A percentile compares a stretch with the other conserved stretches of the same genome.
Conservation (phyloP, 2,797 vertebrate species). For the Acrossocheilus wenchowensis region DNA sequence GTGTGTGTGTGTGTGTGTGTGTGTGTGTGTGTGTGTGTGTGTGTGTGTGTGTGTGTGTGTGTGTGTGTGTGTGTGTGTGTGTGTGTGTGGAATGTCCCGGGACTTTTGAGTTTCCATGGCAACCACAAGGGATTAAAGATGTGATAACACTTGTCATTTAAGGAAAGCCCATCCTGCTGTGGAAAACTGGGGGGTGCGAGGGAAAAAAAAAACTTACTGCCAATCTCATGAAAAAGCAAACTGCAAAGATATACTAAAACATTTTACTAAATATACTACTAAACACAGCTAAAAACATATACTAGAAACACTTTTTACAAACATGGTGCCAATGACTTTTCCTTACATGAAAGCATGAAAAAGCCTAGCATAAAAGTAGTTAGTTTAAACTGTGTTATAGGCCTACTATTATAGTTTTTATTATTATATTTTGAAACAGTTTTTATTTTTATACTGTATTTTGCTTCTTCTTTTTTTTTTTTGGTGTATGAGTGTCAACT, state of each 20-base stretch:
- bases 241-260: not conserved
- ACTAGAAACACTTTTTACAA: not conserved
- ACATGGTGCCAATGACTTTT: not conserved
- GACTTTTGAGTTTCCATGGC: conserved; percentile 32
- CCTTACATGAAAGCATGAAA: no score
- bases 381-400: no score
- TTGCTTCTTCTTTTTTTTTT: no score
- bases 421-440: not conserved
- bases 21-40: not conserved
- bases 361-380: not conserved
- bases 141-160: conserved; percentile 35
- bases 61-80: not conserved
- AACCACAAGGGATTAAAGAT: conserved; percentile 33
- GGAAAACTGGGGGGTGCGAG: not conserved
- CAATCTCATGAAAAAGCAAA: not conserved
- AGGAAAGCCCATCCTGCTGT: not conserved
- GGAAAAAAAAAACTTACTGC: not conserved
- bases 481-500: no score
- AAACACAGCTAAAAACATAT: not conserved
- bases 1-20: not conserved
- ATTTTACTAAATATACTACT: not conserved
- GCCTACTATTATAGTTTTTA: no score
- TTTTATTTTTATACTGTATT: no score
- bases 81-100: not conserved
- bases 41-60: not conserved